phyloP scores from a whole-genome alignment of 2,888 invertebrate species.

The Archips xylosteana region DNA sequence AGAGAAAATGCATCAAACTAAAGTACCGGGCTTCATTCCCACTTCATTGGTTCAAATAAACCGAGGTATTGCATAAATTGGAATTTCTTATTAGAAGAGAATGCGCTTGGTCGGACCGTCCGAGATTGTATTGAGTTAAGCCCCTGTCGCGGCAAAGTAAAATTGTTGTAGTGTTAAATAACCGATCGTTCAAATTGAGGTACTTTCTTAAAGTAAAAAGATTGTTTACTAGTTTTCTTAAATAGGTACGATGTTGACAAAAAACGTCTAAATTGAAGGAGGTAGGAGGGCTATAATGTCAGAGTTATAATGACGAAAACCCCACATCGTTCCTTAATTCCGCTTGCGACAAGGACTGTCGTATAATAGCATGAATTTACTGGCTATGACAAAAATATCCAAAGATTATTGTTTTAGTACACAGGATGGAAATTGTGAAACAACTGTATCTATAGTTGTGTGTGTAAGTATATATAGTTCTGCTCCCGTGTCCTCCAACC shows the following conservation, averaged over 20 bases:
- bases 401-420: no score
- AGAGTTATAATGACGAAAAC: no score
- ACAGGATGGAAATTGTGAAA: no score
- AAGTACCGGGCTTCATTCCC: conserved; percentile 52
- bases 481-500: neutral
- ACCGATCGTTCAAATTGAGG: conserved; percentile 42
- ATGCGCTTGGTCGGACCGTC: conserved; percentile 45
- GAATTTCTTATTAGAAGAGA: conserved; percentile 55
- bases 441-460: neutral
- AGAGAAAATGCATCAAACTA: conserved; percentile 52
- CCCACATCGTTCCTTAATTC: no score
- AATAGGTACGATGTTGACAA: no score
- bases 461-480: neutral
- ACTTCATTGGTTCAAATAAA: conserved; percentile 63
- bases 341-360: no score
- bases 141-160: conserved; percentile 48
- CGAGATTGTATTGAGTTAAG: conserved; percentile 49
- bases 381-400: no score
- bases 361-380: no score
- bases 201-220: neutral
- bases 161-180: conserved; percentile 49
- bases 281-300: no score
- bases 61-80: conserved; percentile 61
- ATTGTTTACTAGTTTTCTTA: no score
- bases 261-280: no score